Base-by-base conservation (phyloP, 2,888 invertebrate genomes). In the Hyposoter didymator region DNA sequence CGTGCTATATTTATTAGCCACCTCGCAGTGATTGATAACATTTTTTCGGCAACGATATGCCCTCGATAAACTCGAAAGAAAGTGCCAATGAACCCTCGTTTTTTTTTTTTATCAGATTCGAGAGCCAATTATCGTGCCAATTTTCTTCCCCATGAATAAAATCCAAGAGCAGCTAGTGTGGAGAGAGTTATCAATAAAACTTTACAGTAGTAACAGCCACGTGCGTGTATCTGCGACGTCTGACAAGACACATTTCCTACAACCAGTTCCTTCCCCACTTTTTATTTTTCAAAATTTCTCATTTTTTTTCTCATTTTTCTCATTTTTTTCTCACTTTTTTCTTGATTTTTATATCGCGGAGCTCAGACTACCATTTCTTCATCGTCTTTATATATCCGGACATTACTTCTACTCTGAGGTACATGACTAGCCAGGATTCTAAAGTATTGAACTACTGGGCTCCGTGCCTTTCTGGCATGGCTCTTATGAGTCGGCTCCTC, bases 401-500 rank as follows among this genome's bases (percentile, higher is more conserved):
- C 28, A 78, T 78, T 73, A 78, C 55, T 62, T 79, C 22, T 64
- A 66, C 69, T 69, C 19, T 43, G 28, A 72, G 19, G 17, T 67
- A 74, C 49, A 47, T 19, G 74, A 47, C 39, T 70, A 62, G 52
- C 70, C 52, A 28, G 52, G 78, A 75, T 78, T 82, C 80, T 74
- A 75, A 75, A 84, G 79, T 75, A 72, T 75, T 69, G 84, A 75
- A 84, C 79, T 52, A 62, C 12, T 17, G 69, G 47, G 14, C 52
- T 69, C 67, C 73, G 45, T 59, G 79, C 82, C 67, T 80, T 79
- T 32, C 85, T 80, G 83, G 80, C 76, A 73, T 80, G 82, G 52
- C 47, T 70, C 76, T 55, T 55, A 73, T 47, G 78, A 66, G 49
- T 80, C 69, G 35, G 78, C 45, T 55, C 45, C 22, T 35, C 66